A percentile compares a stretch with the other conserved stretches of the same genome.
Conservation (phyloP, 2,888 invertebrate species). For the Ophion costatus region DNA sequence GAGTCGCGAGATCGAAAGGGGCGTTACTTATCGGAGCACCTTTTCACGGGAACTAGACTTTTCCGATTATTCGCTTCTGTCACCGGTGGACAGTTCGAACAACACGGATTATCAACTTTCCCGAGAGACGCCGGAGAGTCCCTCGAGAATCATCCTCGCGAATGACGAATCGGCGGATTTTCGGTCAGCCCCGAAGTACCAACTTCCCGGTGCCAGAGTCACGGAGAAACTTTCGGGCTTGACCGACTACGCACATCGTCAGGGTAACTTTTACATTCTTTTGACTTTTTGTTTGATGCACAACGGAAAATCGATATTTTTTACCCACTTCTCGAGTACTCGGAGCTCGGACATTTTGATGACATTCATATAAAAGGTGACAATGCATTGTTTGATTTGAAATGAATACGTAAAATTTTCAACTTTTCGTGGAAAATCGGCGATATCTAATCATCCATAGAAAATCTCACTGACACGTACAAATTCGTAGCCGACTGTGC, state of each 20-base stretch:
- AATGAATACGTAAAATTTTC: too few species aligned
- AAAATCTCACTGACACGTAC: too few species aligned
- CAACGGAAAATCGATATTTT: too few species aligned
- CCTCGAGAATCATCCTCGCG: conserved; percentile 16
- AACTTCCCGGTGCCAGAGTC: conserved; percentile 3
- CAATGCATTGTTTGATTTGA: too few species aligned
- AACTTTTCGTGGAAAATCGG: too few species aligned
- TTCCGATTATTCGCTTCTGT: conserved; percentile 48
- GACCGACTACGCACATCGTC: conserved; percentile 34
- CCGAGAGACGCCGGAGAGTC: conserved; percentile 6
- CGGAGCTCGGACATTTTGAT: too few species aligned
- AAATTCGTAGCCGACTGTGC: too few species aligned
- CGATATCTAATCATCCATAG: too few species aligned
- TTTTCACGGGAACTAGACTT: conserved; percentile 40
- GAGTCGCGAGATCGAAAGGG: conserved; percentile 40
- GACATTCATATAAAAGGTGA: too few species aligned
- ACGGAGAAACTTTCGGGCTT: conserved; percentile 19
- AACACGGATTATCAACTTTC: neutral
- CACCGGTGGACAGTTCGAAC: conserved; percentile 8
- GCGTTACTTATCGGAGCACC: conserved; percentile 47
- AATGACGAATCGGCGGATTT: conserved; percentile 51
- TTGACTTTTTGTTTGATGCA: too few species aligned
- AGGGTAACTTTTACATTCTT: conserved; percentile 49
- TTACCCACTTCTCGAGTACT: too few species aligned
- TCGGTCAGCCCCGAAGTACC: conserved; percentile 48